Conservation (phyloP, 2,888 invertebrate species). For the Meliscaeva auricollis region DNA sequence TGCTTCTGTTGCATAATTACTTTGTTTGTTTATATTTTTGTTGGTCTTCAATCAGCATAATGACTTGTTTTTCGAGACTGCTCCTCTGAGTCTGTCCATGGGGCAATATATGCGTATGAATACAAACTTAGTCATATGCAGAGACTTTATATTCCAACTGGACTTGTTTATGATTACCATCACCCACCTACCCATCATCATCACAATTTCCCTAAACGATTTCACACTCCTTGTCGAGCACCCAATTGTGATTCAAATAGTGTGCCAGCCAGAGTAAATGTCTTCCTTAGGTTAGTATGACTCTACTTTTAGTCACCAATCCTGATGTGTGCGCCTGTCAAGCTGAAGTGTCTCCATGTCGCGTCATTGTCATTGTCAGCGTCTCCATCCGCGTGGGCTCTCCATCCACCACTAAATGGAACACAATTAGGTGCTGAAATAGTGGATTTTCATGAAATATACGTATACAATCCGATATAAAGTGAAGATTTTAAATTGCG, state of each 20-base stretch:
- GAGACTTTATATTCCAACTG: not conserved
- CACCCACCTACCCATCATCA: conserved; percentile 27
- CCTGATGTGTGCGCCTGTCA: conserved; percentile 31
- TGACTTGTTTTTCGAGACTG: conserved; percentile 37
- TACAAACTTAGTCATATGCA: too few relatives aligned
- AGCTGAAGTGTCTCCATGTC: conserved; percentile 49
- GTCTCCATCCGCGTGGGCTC: conserved; percentile 49
- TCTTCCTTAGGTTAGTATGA: conserved; percentile 35
- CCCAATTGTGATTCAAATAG: conserved; percentile 60
- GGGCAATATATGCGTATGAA: conserved; percentile 15
- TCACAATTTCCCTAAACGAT: conserved; percentile 23
- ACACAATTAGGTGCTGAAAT: conserved; percentile 73
- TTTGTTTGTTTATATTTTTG: conserved; percentile 43
- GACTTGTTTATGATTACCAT: conserved; percentile 59
- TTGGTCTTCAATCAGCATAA: conserved; percentile 25
- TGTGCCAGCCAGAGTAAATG: conserved; percentile 46
- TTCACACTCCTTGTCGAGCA: conserved; percentile 37
- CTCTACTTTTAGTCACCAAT: not conserved
- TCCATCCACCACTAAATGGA: conserved; percentile 45
- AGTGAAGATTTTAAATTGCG: conserved; percentile 61
- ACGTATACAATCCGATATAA: conserved; percentile 52
- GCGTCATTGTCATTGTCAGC: not conserved
- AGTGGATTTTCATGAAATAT: conserved; percentile 47
- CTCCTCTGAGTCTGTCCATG: too few relatives aligned
- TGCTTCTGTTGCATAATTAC: conserved; percentile 28